Conservation (phyloP, 2,113 vertebrate genomes). For the Corythoichthys haematopterus region DNA sequence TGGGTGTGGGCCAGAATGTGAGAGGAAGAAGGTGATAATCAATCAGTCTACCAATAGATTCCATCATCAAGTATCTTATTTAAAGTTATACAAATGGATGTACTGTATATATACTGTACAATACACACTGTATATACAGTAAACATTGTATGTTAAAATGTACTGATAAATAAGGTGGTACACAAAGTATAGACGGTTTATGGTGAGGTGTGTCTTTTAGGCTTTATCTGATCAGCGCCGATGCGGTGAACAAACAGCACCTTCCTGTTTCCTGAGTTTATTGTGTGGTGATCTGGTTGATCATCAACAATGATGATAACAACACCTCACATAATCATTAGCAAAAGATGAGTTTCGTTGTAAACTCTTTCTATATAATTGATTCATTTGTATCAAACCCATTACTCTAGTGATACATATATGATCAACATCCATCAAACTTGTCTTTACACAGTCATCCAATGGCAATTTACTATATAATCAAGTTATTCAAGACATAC, state of each 20-base stretch:
- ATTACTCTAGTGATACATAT: background rate
- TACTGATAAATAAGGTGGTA: background rate
- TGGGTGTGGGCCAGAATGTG: background rate
- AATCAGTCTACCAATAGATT: background rate
- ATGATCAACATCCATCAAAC: background rate
- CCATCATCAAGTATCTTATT: background rate
- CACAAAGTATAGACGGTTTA: background rate
- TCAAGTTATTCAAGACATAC: background rate
- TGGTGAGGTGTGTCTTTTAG: background rate
- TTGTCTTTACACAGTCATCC: background rate
- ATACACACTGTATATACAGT: background rate
- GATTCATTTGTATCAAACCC: background rate
- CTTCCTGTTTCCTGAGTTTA: conserved; percentile 20
- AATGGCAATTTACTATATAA: background rate
- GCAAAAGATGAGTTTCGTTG: background rate
- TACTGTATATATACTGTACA: too few species aligned
- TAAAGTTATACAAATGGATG: too few species aligned
- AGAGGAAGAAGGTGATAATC: background rate
- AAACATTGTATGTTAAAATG: background rate
- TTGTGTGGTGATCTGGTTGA: conserved; percentile 27
- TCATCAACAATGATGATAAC: conserved; percentile 47
- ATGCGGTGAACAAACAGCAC: conserved; percentile 4
- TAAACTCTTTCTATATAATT: background rate
- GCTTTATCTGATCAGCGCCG: conserved; percentile 21
- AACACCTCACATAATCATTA: background rate